phyloP scores from a whole-genome alignment of 2,113 vertebrate genomes.

The Scalopus aquaticus region DNA sequence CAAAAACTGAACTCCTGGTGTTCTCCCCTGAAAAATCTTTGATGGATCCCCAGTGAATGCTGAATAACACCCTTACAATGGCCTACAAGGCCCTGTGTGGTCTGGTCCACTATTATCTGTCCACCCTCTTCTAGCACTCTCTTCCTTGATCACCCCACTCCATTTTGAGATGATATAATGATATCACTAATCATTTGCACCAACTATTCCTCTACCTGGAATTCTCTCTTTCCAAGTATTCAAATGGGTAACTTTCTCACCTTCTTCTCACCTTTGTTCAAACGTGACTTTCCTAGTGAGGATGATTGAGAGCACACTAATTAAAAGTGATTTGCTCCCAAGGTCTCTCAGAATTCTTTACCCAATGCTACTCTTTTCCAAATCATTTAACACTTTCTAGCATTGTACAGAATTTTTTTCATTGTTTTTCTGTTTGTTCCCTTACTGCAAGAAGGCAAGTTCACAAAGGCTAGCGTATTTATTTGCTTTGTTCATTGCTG shows the following conservation, averaged over 20 bases:
- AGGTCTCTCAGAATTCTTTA: neutral
- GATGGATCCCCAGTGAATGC: neutral
- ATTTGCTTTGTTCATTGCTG: neutral
- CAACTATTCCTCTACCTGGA: neutral
- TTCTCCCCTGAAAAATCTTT: neutral
- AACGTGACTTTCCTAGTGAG: neutral
- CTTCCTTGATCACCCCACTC: neutral
- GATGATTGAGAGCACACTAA: neutral
- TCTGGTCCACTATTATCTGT: neutral
- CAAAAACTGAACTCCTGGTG: neutral
- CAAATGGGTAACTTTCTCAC: neutral
- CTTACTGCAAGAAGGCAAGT: neutral
- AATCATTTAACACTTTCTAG: neutral
- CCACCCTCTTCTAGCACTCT: neutral
- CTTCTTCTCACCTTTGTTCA: neutral
- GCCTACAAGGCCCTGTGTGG: neutral
- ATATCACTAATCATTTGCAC: neutral
- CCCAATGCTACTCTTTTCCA: neutral
- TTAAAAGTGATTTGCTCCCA: neutral
- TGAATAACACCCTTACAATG: neutral
- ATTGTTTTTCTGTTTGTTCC: neutral
- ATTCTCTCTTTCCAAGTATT: neutral
- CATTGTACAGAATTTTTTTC: neutral
- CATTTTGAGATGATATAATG: neutral
- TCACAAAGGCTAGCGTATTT: neutral